Evolutionary conservation across 2,797 vertebrate species (phyloP), one percentile per base, ranked within the genome.

Genomic region (Aphelocoma californica): DNA sequence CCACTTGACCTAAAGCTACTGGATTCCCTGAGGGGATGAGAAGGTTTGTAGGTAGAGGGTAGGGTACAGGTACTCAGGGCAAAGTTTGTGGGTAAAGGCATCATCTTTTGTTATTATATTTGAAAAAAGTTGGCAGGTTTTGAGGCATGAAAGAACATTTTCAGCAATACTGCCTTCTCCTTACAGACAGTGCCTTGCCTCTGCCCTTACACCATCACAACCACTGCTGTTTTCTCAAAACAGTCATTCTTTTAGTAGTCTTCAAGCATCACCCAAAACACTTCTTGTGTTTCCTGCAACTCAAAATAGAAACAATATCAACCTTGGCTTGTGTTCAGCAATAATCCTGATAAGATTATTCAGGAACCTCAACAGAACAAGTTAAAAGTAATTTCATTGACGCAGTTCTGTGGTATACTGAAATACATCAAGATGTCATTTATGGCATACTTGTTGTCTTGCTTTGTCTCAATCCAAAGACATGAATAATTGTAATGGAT

Each of bases 401-500:
- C 40, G 79, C 69, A 94, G 50, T 93, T 95, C 72, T 87, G 81
- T 20, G 69, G 86, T 65, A 44, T 66, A 81, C 24, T 1, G 6
- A 94, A 95, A 94, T 92, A 86, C 40, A 95, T 92, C 86, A 91
- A 91, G 34, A 83, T 95, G 94, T 94, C 79, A 69, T 88, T 94
- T 96, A 88, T 87, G 86, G 57, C 84, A 81, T 74, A 71, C 16
- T 91, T 95, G 54, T 82, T 94, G 75, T 91, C 78, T 86, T 79
- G 32, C 81, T 97, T 94, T 89, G 74, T 82, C 67, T 94, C 60
- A 64, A 7, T 80, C 84, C 86, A 87, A 93, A 91, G 74, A 72
- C 79, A 91, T 93, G 87, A 96, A 95, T 91, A 94, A 91, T 80
- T 40, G n/a, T 64, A 87, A 77, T 89, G 72, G 61, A 65, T 93